Evolutionary conservation across 2,888 invertebrate genomes (phyloP), one percentile per base, ranked within the genome.

Genomic region (Leucoma salicis): DNA sequence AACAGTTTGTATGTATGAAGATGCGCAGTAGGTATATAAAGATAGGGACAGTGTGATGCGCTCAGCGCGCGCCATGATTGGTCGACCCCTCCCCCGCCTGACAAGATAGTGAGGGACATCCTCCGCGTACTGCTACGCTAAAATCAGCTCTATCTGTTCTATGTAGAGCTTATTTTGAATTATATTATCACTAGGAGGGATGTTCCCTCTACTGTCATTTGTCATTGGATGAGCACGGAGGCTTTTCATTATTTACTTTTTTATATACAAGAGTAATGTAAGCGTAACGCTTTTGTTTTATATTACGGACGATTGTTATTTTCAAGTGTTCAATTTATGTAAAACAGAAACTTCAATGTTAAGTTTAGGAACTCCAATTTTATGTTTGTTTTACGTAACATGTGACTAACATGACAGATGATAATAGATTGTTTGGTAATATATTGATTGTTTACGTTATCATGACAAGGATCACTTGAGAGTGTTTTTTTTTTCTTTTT

Each of bases 21-120:
- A 78, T 81, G 84, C 81, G 82, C 79, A 77, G 76, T 82, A 81
- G 80, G 80, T 77, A 78, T 57, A 57, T 66, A 71, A 63, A 76
- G 78, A 84, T 74, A 76, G 65, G 74, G 79, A 83, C 78, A 81
- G 77, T 74, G 77, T 70, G 87, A 88, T 87, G 88, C 84, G 87
- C 78, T 78, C 58, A 44, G 39, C 60, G 69, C 66, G 79, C 72
- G 47, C 50, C 54, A 63, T 69, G 53, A 89, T 89, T 89, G 89
- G 89, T 74, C 63, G 80, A 61, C 70, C 72, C 79, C 80, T 80
- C 85, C 88, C 88, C 82, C 88, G 83, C 81, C 74, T 80, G 88
- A 88, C 88, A 89, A 88, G 88, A 88, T 88, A 88, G 82, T 76
- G 74, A 74, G 82, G 82, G 81, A 65, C 87, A 88, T 88, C 88